Base-by-base conservation (phyloP, 2,797 vertebrate species). In the Pogonophryne albipinna region DNA sequence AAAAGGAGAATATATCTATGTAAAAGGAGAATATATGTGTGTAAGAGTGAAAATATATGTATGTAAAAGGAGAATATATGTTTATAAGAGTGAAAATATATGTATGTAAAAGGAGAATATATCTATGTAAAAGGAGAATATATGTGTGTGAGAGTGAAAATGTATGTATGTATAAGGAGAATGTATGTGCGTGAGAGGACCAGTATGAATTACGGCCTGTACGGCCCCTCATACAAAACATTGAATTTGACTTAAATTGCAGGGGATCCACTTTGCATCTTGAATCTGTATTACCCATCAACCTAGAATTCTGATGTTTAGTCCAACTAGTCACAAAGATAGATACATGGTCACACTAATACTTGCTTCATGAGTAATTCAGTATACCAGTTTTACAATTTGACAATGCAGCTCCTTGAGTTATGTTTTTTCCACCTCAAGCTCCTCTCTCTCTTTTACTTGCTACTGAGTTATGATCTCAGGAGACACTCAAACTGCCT, bases 401-500 rank as follows among this genome's bases (percentile, higher is more conserved):
- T 67, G 65, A 55, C 73, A 20, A 16, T 19, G 6, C 64, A 52
- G 14, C 64, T 66, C 27, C 6, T 20, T 42, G 6, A 14, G 12
- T 27, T 27, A 5, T 27, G 27, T 27, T 38, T 52, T 5, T 31
- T 66, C 42, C 51, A 65, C 51, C 19, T 56, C 14, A 31, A 58
- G 4, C 58, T 74, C n/a, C 13, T 72, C 27, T 61, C 19, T 74
- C 11, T 53, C 50, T 34, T 31, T 62, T 38, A 10, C 50, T 75
- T 27, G 0, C 56, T 66, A 10, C 19, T 61, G 59, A 71, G 58
- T 73, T 74, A 55, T 60, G 62, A 80, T 66, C 79, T 69, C 49
- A 47, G 63, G 83, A 67, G 78, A 76, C 68, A 68, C 62, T 78
- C 46, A 63, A 67, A 78, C 66, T 87, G 75, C 70, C 67, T 75